phyloP scores from a whole-genome alignment of 2,888 invertebrate species.

The Hypsopygia costalis region DNA sequence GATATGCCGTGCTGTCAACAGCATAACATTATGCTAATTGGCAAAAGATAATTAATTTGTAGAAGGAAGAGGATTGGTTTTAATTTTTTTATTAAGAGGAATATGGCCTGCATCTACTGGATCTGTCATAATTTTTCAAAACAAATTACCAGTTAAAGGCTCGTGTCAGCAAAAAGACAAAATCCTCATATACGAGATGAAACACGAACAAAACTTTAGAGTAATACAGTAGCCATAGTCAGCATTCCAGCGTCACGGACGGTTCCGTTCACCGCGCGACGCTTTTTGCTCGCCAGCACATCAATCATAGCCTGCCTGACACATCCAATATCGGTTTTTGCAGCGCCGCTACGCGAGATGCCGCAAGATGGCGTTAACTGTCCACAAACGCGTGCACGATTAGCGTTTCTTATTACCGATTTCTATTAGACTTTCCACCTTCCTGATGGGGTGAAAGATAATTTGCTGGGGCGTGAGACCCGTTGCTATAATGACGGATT shows the following conservation, averaged over 20 bases:
- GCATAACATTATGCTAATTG: no score
- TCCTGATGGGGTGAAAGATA: constrained; percentile 76
- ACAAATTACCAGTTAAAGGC: background rate
- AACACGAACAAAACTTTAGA: constrained; percentile 5
- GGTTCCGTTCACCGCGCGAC: constrained; percentile 57
- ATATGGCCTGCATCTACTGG: no score
- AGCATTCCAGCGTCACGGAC: constrained; percentile 51
- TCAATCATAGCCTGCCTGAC: constrained; percentile 76
- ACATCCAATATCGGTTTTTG: constrained; percentile 79
- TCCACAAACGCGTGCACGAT: constrained; percentile 62
- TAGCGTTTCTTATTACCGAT: constrained; percentile 75
- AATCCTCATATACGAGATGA: background rate
- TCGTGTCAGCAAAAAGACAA: background rate
- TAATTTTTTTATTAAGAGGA: no score
- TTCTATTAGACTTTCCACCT: constrained; percentile 78
- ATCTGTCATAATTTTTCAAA: no score
- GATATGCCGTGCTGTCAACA: no score
- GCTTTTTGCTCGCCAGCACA: constrained; percentile 65
- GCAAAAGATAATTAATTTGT: no score
- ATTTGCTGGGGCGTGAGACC: constrained; percentile 72
- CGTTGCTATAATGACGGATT: constrained; percentile 71
- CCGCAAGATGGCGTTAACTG: constrained; percentile 57
- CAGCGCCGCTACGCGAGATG: constrained; percentile 43
- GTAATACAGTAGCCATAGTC: constrained; percentile 8
- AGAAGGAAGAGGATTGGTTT: no score